These are phyloP conservation scores for Aurelia sp. DNA, from an alignment of 30 jellyfish, hydroid and myxozoan genomes.

Conservation along the genomic window DNA sequence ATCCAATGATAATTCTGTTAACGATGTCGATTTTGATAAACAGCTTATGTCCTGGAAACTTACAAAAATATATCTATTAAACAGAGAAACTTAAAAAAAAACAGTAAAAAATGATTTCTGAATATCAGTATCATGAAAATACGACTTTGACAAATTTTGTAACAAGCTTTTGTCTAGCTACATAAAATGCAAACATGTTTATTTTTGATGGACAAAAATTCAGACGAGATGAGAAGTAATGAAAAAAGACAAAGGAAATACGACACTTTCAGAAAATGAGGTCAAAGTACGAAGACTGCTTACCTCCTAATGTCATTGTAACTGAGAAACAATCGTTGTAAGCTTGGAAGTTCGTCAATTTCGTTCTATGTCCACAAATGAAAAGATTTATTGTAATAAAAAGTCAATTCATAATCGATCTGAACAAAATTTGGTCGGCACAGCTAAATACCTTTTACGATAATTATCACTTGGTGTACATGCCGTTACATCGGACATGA, in stretches of 20 bases:
- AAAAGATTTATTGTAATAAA: neutral
- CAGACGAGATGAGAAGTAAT: neutral
- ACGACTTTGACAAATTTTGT: too few species aligned
- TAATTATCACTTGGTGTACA: too few species aligned
- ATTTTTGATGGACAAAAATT: neutral
- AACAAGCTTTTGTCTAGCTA: too few species aligned
- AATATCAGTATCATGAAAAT: too few species aligned
- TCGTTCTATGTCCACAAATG: slow-evolving; percentile 48
- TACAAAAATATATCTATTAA: neutral
- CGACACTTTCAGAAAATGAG: neutral
- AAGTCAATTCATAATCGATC: too few species aligned
- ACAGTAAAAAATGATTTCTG: too few species aligned
- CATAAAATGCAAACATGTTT: too few species aligned
- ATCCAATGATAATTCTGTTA: slow-evolving; percentile 84
- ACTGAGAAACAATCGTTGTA: slow-evolving; percentile 86
- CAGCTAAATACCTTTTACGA: too few species aligned
- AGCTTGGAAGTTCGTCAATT: slow-evolving; percentile 63
- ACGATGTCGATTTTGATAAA: slow-evolving; percentile 35
- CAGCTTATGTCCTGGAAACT: slow-evolving; percentile 82
- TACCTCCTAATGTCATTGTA: slow-evolving; percentile 78
- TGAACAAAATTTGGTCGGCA: too few species aligned
- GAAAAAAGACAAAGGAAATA: too few species aligned
- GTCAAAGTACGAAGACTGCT: neutral
- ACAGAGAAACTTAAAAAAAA: too few species aligned
- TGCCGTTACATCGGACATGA: too few species aligned